Base-by-base conservation (phyloP, 1,140 invertebrate species). In the Hormaphis cornu region DNA sequence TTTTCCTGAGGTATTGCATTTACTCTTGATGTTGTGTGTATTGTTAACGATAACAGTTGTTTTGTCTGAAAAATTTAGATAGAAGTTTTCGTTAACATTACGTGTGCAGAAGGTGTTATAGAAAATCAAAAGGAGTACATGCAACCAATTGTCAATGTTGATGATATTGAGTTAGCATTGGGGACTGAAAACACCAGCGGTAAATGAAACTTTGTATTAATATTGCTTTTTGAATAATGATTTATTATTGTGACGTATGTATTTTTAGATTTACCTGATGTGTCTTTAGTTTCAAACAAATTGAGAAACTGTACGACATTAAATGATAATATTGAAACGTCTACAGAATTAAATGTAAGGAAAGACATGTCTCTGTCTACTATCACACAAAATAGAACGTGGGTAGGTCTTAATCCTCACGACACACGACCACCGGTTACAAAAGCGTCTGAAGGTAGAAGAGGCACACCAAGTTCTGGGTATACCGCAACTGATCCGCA, bases 111-210 rank as follows among this genome's bases (percentile, higher is more conserved):
- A 78, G 93, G 89, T 78, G 84, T 87, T 71, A 78, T 79, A 18
- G 79, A 95, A 50, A 88, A 91, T 75, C 88, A 85, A 48, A 85
- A 87, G 75, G 92, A 96, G 40, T 95, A 91, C 77, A 89, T 90
- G 69, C 89, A 89, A 75, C 93, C 94, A 6, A 85, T 98, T 53
- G 84, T 95, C 1, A 93, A 91, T n/a, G 89, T 93, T 4, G 94
- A 86, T 79, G 95, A 98, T 80, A 81, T 96, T 42, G 95, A 97
- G 80, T 80, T 95, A 35, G 95, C 94, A 4, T 83, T 93, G 46
- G 58, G 10, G 6, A 33, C 28, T 20, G 26, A 66, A 10, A 22
- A 50, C 4, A 5, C 12, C n/a, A 66, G 2, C 24, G 20, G 61
- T 48, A 33, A 50, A 20, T 22, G n/a, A 16, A 37, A 37, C n/a